Evolutionary conservation across 1,140 invertebrate genomes (phyloP).

Genomic region (Ostrea edulis): DNA sequence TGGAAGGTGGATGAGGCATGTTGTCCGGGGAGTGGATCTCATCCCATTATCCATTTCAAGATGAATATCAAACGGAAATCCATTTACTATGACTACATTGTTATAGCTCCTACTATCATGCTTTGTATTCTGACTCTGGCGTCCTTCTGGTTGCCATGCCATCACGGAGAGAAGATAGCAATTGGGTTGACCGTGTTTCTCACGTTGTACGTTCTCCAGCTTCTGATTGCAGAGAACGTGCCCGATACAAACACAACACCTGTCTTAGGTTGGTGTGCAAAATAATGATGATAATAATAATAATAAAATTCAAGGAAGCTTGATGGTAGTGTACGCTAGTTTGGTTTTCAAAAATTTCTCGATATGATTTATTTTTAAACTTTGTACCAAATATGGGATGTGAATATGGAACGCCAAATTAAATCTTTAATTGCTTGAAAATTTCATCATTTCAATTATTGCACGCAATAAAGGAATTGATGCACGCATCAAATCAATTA

Average conservation of each 20-base stretch:
- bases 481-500: too few species aligned
- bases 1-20: slow-evolving; percentile 62
- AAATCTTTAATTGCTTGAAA: too few species aligned
- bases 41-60: slow-evolving; percentile 70
- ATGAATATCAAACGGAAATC: slow-evolving; percentile 73
- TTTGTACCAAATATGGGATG: too few species aligned
- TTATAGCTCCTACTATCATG: slow-evolving; percentile 77
- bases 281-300: too few species aligned
- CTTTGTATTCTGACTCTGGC: slow-evolving; percentile 77
- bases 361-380: too few species aligned
- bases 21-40: slow-evolving; percentile 69
- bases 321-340: too few species aligned
- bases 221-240: slow-evolving; percentile 78
- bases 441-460: too few species aligned
- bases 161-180: slow-evolving; percentile 77
- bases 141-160: slow-evolving; percentile 76
- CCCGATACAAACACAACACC: slow-evolving; percentile 79
- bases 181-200: slow-evolving; percentile 79
- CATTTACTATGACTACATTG: slow-evolving; percentile 77
- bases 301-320: too few species aligned
- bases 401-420: too few species aligned
- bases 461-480: too few species aligned
- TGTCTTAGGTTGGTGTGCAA: slow-evolving; percentile 71
- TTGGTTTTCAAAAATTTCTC: too few species aligned
- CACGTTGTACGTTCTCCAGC: slow-evolving; percentile 77